Conservation (phyloP, 2,113 vertebrate species). For the Lipophrys pholis region DNA sequence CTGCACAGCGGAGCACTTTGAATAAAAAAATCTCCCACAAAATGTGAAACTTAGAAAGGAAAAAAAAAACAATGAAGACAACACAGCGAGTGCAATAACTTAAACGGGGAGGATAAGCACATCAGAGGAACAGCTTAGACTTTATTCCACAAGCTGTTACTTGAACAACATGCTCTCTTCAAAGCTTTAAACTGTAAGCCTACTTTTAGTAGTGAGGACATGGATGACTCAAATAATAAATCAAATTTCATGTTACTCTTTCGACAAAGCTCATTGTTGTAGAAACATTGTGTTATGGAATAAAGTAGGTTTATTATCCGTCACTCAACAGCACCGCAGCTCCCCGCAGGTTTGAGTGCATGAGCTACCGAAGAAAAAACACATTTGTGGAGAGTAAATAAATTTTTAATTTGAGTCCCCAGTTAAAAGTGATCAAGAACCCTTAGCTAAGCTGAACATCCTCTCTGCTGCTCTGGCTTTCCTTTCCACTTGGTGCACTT, state of each 20-base stretch:
- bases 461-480: conserved; percentile 35
- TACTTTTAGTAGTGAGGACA: conserved; percentile 7
- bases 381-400: conserved; percentile 21
- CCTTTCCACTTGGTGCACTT: conserved; percentile 39
- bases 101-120: conserved; percentile 1
- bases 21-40: conserved; percentile 22
- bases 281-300: conserved; percentile 10
- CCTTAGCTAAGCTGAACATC: conserved; percentile 44
- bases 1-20: conserved; percentile 25
- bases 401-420: conserved; percentile 44
- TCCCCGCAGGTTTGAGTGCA: conserved; percentile 13
- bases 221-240: background rate
- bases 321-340: background rate
- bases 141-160: conserved; percentile 37
- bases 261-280: conserved; percentile 1
- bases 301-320: conserved; percentile 1
- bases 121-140: conserved; percentile 24
- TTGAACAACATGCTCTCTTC: conserved; percentile 8
- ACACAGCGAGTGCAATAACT: conserved; percentile 7
- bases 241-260: conserved; percentile 21
- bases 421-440: conserved; percentile 45
- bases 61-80: background rate
- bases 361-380: conserved; percentile 21
- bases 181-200: conserved; percentile 21
- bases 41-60: conserved; percentile 1